A percentile compares a stretch with the other conserved stretches of the same genome.
These are phyloP conservation scores for Luehdorfia chinensis DNA, from an alignment of 1,140 invertebrate species.

Conservation along the genomic window DNA sequence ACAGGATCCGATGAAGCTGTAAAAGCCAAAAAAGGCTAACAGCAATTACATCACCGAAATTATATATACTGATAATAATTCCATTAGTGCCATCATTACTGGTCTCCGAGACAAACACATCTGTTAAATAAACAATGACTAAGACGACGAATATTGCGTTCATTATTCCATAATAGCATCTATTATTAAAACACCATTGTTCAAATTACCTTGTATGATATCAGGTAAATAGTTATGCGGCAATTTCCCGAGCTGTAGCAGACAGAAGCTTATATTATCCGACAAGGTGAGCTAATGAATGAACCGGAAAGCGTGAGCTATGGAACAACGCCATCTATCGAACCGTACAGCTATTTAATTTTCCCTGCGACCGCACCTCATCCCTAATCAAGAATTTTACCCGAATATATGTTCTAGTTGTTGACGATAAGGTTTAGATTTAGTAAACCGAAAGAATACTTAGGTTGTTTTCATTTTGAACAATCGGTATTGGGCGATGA, in stretches of 20 bases:
- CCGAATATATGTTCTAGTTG: slow-evolving; percentile 26
- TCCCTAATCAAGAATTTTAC: slow-evolving; percentile 33
- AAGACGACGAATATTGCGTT: not conserved
- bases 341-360: slow-evolving; percentile 40
- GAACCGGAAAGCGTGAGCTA: slow-evolving; percentile 39
- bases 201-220: slow-evolving; percentile 8
- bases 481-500: slow-evolving; percentile 37
- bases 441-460: slow-evolving; percentile 16
- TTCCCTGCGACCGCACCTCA: slow-evolving; percentile 50
- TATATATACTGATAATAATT: too few species aligned
- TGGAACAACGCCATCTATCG: slow-evolving; percentile 58
- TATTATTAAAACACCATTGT: slow-evolving; percentile 8
- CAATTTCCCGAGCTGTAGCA: slow-evolving; percentile 1
- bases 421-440: slow-evolving; percentile 26
- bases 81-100: not conserved
- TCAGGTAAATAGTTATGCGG: slow-evolving; percentile 2
- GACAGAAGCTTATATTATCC: slow-evolving; percentile 11
- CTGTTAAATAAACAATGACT: not conserved
- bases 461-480: slow-evolving; percentile 22
- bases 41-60: too few species aligned
- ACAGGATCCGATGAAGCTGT: too few species aligned
- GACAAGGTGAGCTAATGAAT: slow-evolving; percentile 51
- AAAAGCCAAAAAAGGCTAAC: too few species aligned
- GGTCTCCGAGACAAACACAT: slow-evolving; percentile 10
- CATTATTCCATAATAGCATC: slow-evolving; percentile 1